phyloP scores from a whole-genome alignment of 2,797 vertebrate species.

The Pangasius mekongensis region DNA sequence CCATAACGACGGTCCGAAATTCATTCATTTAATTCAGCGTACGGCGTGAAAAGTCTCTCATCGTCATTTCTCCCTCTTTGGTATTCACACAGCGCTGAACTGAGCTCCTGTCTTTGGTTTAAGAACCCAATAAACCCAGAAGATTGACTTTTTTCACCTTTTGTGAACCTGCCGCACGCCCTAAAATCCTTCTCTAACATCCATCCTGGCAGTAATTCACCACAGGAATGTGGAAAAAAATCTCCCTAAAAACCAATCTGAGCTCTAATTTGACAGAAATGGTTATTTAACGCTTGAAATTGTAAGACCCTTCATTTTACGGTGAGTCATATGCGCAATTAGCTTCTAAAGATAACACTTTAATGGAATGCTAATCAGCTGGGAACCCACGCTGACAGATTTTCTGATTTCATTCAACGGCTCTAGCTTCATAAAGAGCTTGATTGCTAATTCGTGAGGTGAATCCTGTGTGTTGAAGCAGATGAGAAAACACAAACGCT shows the following conservation, averaged over 20 bases:
- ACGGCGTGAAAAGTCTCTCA: background rate
- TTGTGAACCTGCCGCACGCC: background rate
- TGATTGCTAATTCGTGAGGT: background rate
- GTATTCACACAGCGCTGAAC: background rate
- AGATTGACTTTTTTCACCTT: background rate
- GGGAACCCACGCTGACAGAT: background rate
- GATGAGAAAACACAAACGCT: background rate
- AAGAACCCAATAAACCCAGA: background rate
- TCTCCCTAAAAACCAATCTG: background rate
- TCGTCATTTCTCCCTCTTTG: background rate
- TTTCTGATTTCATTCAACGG: background rate
- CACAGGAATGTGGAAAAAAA: background rate
- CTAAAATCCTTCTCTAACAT: background rate
- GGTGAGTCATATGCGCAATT: background rate
- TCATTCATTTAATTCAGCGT: background rate
- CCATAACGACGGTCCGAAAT: background rate
- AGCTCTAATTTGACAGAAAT: background rate
- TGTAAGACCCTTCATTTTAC: background rate
- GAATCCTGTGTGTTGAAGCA: background rate
- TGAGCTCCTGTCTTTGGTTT: background rate
- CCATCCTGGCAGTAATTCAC: background rate
- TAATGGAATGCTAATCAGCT: constrained; percentile 13
- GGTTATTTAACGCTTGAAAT: background rate
- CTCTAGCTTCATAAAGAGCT: background rate
- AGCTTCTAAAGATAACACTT: background rate